Evolutionary conservation across 2,888 invertebrate species (phyloP), one percentile per base, ranked within the genome.

Genomic region (Plagodis pulveraria): DNA sequence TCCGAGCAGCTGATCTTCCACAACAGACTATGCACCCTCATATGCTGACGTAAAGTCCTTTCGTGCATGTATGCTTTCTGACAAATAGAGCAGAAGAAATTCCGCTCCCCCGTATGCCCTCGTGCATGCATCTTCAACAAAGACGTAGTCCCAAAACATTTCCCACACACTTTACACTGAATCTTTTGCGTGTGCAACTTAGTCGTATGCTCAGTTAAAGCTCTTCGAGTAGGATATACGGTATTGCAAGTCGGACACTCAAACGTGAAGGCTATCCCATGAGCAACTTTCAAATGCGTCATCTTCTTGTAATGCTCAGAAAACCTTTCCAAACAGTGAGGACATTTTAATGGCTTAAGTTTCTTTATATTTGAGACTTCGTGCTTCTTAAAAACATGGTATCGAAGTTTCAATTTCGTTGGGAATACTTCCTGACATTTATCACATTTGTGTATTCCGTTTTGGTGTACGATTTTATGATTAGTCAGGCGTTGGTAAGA

Each of bases 11-110:
- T 75, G 8, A 84, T 84, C 69, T 84, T 89, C 83, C 86, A 86
- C 0, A 81, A 74, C 0, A 87, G 82, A 0, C 85, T 87, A 47
- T 92, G 91, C 0, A 85, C 79, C 0, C 85, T 72, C 89, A 91
- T 93, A 58, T 93, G 93, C 49, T 88, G 88, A 0, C 85, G 69
- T 10, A 91, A 62, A 1, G 89, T 90, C 49, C 89, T 77, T 53
- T 90, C 87, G 50, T 90, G 91, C 89, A 89, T 89, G 51, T 90
- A 92, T 0, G 89, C 82, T 46, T 90, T 92, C 35, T 89, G 86
- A 49, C 92, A 91, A 22, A 92, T 72, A 0, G 59, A 62, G 59
- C 91, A 92, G 47, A 77, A 81, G 72, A 90, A 92, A 59, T 90
- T 91, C 11, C 90, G 76, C 49, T 90, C 91, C 0, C 92, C 92